A percentile compares a stretch with the other conserved stretches of the same genome.
Conservation (phyloP, 2,888 invertebrate species). For the Epirrhoe tristata region DNA sequence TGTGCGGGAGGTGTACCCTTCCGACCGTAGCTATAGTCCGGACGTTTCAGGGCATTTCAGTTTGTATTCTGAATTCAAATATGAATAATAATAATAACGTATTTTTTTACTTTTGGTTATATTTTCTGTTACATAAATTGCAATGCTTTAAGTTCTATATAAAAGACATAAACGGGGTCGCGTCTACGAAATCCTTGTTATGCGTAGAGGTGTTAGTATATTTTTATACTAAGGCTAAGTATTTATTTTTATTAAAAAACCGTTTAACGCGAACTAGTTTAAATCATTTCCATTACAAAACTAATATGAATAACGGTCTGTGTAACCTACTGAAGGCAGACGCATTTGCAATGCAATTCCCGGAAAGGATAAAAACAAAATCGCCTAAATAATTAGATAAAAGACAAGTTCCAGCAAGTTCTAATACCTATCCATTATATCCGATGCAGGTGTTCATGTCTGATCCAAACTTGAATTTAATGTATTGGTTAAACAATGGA, state of each 20-base stretch:
- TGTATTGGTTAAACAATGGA: slow-evolving; percentile 49
- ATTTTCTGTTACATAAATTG: not conserved
- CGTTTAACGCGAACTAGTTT: too few species aligned
- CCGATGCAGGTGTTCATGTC: slow-evolving; percentile 64
- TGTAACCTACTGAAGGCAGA: not conserved
- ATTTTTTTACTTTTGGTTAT: too few species aligned
- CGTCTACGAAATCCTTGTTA: slow-evolving; percentile 14
- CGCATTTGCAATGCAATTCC: slow-evolving; percentile 18
- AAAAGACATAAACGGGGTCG: slow-evolving; percentile 31
- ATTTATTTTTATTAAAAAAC: too few species aligned
- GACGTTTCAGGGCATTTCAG: slow-evolving; percentile 34
- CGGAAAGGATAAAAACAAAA: slow-evolving; percentile 34
- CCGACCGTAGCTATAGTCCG: slow-evolving; percentile 62
- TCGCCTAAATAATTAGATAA: slow-evolving; percentile 31
- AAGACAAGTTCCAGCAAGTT: slow-evolving; percentile 44
- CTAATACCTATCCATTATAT: slow-evolving; percentile 50
- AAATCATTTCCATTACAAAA: too few species aligned
- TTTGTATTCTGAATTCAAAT: not conserved
- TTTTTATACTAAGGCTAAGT: too few species aligned
- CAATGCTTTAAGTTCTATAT: slow-evolving; percentile 1
- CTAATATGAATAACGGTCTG: not conserved
- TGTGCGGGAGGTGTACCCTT: slow-evolving; percentile 79
- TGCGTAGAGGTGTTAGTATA: too few species aligned
- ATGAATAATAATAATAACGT: not conserved
- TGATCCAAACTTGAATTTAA: slow-evolving; percentile 44